Base-by-base conservation (phyloP, 2,797 vertebrate species). In the Propithecus perrieri region DNA sequence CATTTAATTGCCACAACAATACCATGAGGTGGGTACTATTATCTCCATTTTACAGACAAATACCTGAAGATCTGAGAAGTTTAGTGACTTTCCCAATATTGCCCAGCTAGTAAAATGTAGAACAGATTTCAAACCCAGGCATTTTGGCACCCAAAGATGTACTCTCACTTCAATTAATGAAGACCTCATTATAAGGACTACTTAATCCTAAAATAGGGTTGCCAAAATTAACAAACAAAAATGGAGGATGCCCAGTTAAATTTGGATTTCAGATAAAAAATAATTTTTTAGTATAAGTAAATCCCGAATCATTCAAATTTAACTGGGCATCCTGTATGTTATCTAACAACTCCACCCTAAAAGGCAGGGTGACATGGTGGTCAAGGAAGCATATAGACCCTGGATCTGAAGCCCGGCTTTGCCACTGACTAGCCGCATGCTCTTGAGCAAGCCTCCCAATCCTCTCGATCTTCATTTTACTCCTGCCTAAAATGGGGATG, bases 221-320 rank as follows among this genome's bases (percentile, higher is more conserved):
- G 46, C 38, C 76, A 93, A 11, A 71, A 65, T 93, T 61, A 89
- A 76, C 69, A 95, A 79, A 33, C 11, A 63, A 50, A 88, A 94
- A 43, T 35, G 14, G 17, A 81, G 22, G 33, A 20, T 50, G 33
- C 12, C 50, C 14, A 33, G 20, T 89, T 85, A 72, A 78, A 69
- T 69, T 71, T 86, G 71, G 89, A 72, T 92, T 55, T 24, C 55
- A 55, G 55, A 55, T 55, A 9, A 55, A 50, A 55, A 55, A 55
- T 55, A 55, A 55, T 24, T 24, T 55, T 55, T 55, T 55, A 55
- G 22, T 8, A 55, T 55, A 55, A 55, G 20, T 55, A 24, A 55
- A 55, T 55, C 22, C 55, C 8, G 24, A 24, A 55, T 55, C 24
- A 61, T 85, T 57, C 69, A 53, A 18, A 78, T 35, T 78, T 33